phyloP scores from a whole-genome alignment of 2,113 vertebrate genomes.

The Bagarius yarrelli region DNA sequence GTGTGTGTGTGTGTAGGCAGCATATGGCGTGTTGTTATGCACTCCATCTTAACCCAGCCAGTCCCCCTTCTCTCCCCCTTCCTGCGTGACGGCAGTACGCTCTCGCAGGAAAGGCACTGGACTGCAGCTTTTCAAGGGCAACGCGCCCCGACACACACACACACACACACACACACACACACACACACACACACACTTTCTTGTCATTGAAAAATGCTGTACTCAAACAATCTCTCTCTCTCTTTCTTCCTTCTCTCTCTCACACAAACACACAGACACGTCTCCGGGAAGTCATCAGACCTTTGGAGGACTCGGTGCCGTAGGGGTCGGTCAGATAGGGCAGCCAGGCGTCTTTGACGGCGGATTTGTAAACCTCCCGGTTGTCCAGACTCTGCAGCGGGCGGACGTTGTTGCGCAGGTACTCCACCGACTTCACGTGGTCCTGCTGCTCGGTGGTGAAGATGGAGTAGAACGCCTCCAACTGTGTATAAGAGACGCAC shows the following conservation, averaged over 20 bases:
- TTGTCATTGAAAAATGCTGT: not conserved
- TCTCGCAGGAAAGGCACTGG: constrained; percentile 54
- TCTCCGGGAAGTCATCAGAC: constrained; percentile 61
- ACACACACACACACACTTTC: not conserved
- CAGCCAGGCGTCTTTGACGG: constrained; percentile 88
- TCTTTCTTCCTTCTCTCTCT: not conserved
- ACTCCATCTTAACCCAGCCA: constrained; percentile 40
- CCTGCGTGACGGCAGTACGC: constrained; percentile 49
- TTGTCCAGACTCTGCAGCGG: constrained; percentile 84
- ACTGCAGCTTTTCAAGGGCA: constrained; percentile 67
- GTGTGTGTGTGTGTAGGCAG: not conserved
- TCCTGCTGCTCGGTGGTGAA: constrained; percentile 98
- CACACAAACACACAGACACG: not conserved
- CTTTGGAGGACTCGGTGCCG: constrained; percentile 90
- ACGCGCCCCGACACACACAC: constrained; percentile 7
- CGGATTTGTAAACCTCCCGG: constrained; percentile 88
- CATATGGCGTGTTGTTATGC: constrained; percentile 48
- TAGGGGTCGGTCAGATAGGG: constrained; percentile 82
- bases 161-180: not conserved
- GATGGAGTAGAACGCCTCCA: constrained; percentile 97
- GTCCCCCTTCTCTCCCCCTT: constrained; percentile 41
- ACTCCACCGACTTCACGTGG: constrained; percentile 95
- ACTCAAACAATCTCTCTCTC: not conserved
- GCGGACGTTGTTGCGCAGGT: constrained; percentile 93
- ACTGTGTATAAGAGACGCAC: constrained; percentile 63